These are phyloP conservation scores for Propithecus deckenii DNA, from an alignment of 2,797 vertebrate species.

Conservation along the genomic window DNA sequence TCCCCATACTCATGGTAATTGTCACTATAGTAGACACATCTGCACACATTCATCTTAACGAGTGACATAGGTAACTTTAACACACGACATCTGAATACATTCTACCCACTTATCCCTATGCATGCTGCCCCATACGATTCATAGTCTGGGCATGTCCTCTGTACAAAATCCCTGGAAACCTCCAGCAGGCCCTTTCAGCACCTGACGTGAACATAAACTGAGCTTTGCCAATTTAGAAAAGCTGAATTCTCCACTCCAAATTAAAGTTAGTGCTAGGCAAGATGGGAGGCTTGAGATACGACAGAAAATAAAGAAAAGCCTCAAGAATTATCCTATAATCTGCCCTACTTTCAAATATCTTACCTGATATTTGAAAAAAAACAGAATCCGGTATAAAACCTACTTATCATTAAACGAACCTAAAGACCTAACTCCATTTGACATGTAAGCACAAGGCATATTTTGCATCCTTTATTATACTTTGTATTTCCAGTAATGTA, in stretches of 20 bases:
- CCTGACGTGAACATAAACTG: neutral
- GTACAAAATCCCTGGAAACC: neutral
- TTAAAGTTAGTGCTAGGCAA: neutral
- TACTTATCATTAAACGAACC: neutral
- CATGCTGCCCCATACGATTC: neutral
- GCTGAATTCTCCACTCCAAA: neutral
- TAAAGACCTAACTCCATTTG: neutral
- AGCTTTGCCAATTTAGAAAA: slow-evolving; percentile 19
- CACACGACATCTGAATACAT: neutral
- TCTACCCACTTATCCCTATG: neutral
- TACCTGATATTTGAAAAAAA: neutral
- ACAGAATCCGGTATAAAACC: neutral
- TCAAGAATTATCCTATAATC: neutral
- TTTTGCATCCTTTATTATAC: neutral
- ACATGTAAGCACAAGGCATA: neutral
- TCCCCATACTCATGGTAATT: neutral
- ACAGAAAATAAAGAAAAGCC: neutral
- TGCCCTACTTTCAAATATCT: neutral
- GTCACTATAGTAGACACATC: neutral
- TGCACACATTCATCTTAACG: neutral
- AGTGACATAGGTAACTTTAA: neutral
- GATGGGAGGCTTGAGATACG: neutral
- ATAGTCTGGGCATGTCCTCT: neutral
- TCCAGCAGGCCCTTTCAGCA: neutral
- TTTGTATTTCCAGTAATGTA: neutral